These are phyloP conservation scores for Allolobophora icterica DNA, from an alignment of 2,888 invertebrate species.

Conservation along the genomic window DNA sequence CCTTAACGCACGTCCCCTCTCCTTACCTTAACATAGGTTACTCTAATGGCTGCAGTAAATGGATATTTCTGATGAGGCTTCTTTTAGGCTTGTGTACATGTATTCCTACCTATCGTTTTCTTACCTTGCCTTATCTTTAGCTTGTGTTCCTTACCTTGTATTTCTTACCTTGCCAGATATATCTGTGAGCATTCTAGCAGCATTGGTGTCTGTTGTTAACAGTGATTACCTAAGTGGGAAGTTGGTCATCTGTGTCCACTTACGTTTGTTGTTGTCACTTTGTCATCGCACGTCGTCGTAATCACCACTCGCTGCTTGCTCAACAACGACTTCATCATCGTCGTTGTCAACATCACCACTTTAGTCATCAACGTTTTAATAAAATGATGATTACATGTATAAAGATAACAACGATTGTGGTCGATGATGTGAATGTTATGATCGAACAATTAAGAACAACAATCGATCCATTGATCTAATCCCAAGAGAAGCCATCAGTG, in stretches of 20 bases:
- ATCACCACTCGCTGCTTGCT: background rate
- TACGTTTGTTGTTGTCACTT: background rate
- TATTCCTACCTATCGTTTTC: too few relatives aligned
- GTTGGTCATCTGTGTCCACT: background rate
- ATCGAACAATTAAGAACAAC: too few relatives aligned
- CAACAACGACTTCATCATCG: conserved; percentile 25
- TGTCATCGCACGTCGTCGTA: background rate
- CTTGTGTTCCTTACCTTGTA: background rate
- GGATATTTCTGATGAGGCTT: too few relatives aligned
- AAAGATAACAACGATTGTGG: background rate
- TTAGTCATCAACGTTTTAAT: conserved; percentile 7
- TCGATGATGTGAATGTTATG: background rate
- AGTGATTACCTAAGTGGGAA: background rate
- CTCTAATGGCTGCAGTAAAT: too few relatives aligned
- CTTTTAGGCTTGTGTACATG: too few relatives aligned
- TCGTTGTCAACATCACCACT: conserved; percentile 18
- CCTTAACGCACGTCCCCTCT: too few relatives aligned
- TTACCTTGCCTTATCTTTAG: background rate
- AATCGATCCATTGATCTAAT: too few relatives aligned
- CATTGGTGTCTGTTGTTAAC: background rate
- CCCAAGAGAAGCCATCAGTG: too few relatives aligned
- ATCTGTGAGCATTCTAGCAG: background rate
- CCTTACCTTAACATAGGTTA: too few relatives aligned
- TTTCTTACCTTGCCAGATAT: background rate
- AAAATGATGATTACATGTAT: background rate